Base-by-base conservation (phyloP, 2,888 invertebrate species). In the Oscheius sp. region DNA sequence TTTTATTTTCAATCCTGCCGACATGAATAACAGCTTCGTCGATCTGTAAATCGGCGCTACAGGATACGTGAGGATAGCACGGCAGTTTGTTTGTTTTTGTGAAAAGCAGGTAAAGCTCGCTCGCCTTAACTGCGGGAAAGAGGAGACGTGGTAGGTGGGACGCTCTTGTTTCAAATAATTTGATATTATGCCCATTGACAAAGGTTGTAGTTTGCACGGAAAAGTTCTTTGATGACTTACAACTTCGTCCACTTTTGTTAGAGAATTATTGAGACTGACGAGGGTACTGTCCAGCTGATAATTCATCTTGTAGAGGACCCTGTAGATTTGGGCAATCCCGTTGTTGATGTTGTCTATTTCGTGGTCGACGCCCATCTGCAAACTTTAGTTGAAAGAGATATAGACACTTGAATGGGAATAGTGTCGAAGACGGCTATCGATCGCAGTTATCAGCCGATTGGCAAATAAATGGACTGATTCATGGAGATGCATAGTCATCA, bases 381-480 rank as follows among this genome's bases (percentile, higher is more conserved):
- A 49, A 58, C n/a, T 21, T 25, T 7, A 21, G 21, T 18, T 18
- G 58, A 25, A 29, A 25, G n/a, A 58, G 58, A 58, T 25, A n/a
- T 25, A 16, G 25, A 1, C n/a, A 29, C 58, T 13, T 29, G 29
- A 27, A 58, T 29, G 58, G 58, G n/a, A 27, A 27, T 58, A 1
- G 66, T 27, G 49, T 29, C 66, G 66, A 66, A 66, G 66, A 29
- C 29, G 63, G 52, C 52, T 52, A 66, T 66, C 27, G 66, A 66
- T 66, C 27, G 66, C 66, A 52, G 66, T 66, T 66, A 66, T 66
- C 66, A 66, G 66, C 52, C 66, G 49, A 49, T 66, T 66, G 66
- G 66, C 66, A 66, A 66, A 66, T 66, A 61, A 23, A 49, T 66
- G 49, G 66, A 52, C 66, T 66, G 66, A 66, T 49, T 66, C 66